Evolutionary conservation across 2,888 invertebrate species (phyloP), one percentile per base, ranked within the genome.

Genomic region (Eumerus sabulonum): DNA sequence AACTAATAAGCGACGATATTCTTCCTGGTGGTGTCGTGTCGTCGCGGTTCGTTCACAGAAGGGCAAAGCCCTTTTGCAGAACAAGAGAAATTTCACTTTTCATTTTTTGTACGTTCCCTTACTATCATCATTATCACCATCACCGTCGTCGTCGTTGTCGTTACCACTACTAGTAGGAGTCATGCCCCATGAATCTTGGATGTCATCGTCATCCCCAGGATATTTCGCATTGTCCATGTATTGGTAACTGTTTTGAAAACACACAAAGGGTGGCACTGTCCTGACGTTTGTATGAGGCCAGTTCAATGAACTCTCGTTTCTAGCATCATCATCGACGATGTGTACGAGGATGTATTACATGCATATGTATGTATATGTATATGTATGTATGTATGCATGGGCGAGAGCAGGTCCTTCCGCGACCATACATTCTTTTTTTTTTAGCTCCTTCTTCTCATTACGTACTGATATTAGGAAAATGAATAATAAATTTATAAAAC

Each of bases 61-160:
- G 68, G 82, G 82, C 82, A 72, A 82, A 77, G 76, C 72, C 77
- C 77, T 77, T 63, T 76, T 73, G 64, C 76, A 62, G 76, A 84
- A 79, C 70, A 79, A 73, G 73, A 74, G 73, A 87, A 87, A 85
- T 87, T 87, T 87, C 87, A 87, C 87, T 87, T 87, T 87, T 87
- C 87, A 87, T 86, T 87, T 87, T 87, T 87, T 85, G 50, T 70
- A 70, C 70, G 50, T 35, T 63, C 77, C 77, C 73, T 53, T 40
- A 45, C 56, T 38, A 19, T 27, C 27, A 7, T 27, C 27, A 27
- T 27, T 7, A 27, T 27, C 27, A 27, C 7, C 27, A 27, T 27
- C 27, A 27, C 7, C 27, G 7, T 27, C 27, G 27, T 27, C 3
- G 27, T 27, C 27, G 27, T 27, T 27, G 27, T 27, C 27, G 27